A percentile compares a stretch with the other conserved stretches of the same genome.
phyloP scores from a whole-genome alignment of 2,888 invertebrate species.

The Cantharis rufa region DNA sequence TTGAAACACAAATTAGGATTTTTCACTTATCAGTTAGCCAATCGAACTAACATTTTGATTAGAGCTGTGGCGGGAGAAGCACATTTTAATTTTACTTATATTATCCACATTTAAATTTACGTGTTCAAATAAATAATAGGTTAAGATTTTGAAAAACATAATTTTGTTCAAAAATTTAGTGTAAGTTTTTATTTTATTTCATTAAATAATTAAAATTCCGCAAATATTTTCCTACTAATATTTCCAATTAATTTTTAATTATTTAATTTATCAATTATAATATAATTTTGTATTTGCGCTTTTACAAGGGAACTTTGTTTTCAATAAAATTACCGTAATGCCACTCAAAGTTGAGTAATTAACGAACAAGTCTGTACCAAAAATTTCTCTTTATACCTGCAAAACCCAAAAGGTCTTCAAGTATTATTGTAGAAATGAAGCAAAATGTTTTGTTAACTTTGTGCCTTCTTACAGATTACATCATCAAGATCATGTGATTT shows the following conservation, averaged over 20 bases:
- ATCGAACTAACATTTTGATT: not conserved
- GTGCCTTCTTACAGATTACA: not conserved
- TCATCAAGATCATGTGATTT: not conserved
- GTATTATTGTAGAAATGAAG: not conserved
- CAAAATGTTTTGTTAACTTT: not conserved
- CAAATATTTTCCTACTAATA: too few species aligned
- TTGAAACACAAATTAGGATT: not conserved
- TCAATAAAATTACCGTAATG: too few species aligned
- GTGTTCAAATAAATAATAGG: not conserved
- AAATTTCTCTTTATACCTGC: not conserved
- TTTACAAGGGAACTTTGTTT: not conserved
- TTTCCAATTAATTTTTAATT: not conserved
- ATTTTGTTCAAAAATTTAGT: not conserved
- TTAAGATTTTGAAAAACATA: not conserved
- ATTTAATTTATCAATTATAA: not conserved
- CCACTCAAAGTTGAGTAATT: not conserved
- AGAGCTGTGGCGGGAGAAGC: not conserved
- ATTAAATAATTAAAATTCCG: too few species aligned
- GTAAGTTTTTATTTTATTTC: not conserved
- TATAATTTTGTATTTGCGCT: not conserved
- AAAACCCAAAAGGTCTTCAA: not conserved
- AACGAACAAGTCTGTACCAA: not conserved
- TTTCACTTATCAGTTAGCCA: not conserved
- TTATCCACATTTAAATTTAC: not conserved
- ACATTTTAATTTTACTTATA: not conserved